Base-by-base conservation (phyloP, 1,140 invertebrate species). In the Musca domestica region DNA sequence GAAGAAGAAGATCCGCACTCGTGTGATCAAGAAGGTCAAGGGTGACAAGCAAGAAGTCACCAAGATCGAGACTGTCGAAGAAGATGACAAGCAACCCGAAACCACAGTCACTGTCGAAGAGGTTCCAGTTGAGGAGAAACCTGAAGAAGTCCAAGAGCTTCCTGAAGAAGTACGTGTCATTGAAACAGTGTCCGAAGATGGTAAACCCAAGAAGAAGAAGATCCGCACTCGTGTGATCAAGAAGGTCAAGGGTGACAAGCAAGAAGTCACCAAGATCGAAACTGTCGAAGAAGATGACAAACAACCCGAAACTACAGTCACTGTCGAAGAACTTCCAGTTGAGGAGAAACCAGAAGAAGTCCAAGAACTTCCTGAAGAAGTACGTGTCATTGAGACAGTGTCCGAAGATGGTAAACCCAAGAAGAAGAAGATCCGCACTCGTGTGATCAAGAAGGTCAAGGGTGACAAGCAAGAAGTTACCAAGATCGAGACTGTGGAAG, bases 361-460 rank as follows among this genome's bases (percentile, higher is more conserved):
- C 0, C 48, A 9, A 30, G 64, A 66, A 51, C 23, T 66, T 22
- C 64, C 64, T 4, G 64, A 66, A 52, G 64, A 66, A 47, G 64
- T 66, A 5, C 64, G 64, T 52, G 64, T 66, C 14, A 22, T 66
- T 5, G 64, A 66, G 19, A 49, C 64, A 5, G 27, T 66, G n/a
- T 52, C 64, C n/a, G 64, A 66, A 66, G 64, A 66, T 9, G 64
- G 64, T 14, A 66, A 66, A 66, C 64, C 64, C n/a, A 66, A 51
- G 47, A 66, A 66, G 48, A 66, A 52, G 25, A 49, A 23, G 46
- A 30, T 66, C 17, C 64, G 64, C 10, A 66, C 64, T 19, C 64
- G 64, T 34, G 64, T 52, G 9, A 66, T 66, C 15, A 66, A 66
- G 7, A 66, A 66, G 64, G 64, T 66, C 2, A 66, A 66, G 25